Base-by-base conservation (phyloP, 2,888 invertebrate genomes). In the Heliconius ethilla region DNA sequence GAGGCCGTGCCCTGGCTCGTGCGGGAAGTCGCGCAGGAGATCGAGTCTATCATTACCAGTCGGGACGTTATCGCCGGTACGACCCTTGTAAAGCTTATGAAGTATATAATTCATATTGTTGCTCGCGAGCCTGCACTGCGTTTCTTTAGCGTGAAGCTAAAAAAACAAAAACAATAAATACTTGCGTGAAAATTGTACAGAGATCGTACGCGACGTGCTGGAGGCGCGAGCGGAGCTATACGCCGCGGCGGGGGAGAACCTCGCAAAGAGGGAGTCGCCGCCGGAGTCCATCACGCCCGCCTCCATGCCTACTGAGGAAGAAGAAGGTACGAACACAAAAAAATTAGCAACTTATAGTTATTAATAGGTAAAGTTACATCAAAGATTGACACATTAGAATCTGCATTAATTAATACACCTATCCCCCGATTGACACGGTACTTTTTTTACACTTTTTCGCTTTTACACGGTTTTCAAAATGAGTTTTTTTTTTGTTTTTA, bases 1-100 rank as follows among this genome's bases (percentile, higher is more conserved):
- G 96, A 96, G 76, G 97, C 98, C 92, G 96, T 97, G 95, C 98
- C 98, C 75, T 98, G 98, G 98, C 92, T 98, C 83, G 96, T 97
- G 92, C 95, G 95, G 75, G 97, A 97, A 90, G 98, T 98, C 72
- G 96, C 97, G 74, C 95, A 95, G 80, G 97, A 98, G 92, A 95
- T 98, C 86, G 96, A 97, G 85, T 96, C 96, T 80, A 96, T 97
- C 90, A 96, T 98, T 82, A 96, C 97, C 85, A 97, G 97, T 82
- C 95, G 97, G 80, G 97, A 97, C 88, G 95, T 98, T 79, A 95
- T 98, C 75, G 96, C 97, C 84, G 97, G 97, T 96, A 89, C 63
- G 13, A 27, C 37, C 27, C 2, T 4, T 70, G 59, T 45, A 62
- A 75, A 27, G 27, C 7, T 51, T 51, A 51, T 51, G 6, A 51